Conservation (phyloP, 2,113 vertebrate species). For the Agelaius phoeniceus region DNA sequence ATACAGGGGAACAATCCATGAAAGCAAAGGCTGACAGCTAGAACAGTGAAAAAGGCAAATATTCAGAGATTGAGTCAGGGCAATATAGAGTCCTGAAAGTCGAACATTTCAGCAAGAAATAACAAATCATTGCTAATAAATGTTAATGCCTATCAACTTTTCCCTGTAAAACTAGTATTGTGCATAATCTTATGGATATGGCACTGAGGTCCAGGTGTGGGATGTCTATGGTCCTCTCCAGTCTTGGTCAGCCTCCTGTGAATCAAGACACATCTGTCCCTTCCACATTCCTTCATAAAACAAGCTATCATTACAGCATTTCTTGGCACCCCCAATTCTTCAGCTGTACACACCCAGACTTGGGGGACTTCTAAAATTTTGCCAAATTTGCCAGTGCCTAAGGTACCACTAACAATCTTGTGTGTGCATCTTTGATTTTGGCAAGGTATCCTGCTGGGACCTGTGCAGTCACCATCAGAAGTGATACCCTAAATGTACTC, state of each 20-base stretch:
- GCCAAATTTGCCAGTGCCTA: background rate
- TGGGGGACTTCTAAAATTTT: background rate
- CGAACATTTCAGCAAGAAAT: background rate
- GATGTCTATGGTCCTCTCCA: background rate
- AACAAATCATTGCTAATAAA: background rate
- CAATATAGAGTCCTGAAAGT: background rate
- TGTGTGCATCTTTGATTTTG: background rate
- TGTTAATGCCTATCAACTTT: background rate
- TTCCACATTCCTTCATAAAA: background rate
- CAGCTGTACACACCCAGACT: background rate
- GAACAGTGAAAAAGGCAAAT: background rate
- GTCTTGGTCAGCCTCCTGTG: background rate
- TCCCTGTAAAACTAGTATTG: background rate
- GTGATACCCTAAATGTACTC: background rate
- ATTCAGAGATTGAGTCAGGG: background rate
- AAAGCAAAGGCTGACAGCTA: background rate
- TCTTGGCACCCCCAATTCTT: background rate
- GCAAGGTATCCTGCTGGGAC: background rate
- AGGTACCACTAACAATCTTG: background rate
- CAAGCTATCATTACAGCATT: background rate
- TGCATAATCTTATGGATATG: background rate
- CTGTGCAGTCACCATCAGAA: background rate
- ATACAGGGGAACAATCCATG: background rate
- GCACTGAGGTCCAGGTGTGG: rapidly evolving
- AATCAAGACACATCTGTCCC: background rate